Base-by-base conservation (phyloP, 2,888 invertebrate genomes). In the Aleiodes leptofemur region DNA sequence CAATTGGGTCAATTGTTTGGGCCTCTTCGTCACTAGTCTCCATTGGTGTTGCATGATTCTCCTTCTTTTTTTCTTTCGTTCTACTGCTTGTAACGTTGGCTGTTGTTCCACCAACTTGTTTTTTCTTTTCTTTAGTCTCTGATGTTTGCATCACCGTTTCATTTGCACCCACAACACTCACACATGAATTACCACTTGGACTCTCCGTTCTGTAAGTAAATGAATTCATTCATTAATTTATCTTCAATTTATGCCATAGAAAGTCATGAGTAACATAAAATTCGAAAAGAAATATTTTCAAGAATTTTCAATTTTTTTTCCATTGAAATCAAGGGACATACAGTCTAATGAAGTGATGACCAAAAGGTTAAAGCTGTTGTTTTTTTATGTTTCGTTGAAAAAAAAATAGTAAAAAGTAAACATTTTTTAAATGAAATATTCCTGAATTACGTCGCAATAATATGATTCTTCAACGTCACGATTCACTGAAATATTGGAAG, bases 11-110 rank as follows among this genome's bases (percentile, higher is more conserved):
- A 74, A 85, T 83, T 4, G 84, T 80, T 75, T 89, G 89, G 23
- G 90, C 87, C 75, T 91, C 91, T 73, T 93, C 93, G 81, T 93
- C 93, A 80, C 92, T 93, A 43, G 91, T 91, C 79, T 92, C 93
- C 88, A 92, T 90, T 1, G 89, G 86, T 11, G 83, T 82, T 53
- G 86, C 83, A 74, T 90, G 89, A 80, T 90, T 90, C 71, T 90
- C 90, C 73, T 90, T 90, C 79, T 91, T 90, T 79, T 90, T 90
- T 82, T 89, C 89, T 69, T 89, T 89, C 75, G 89, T 87, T 77
- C 86, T 84, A 53, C 83, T 81, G 31, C 79, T 77, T 31, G 82
- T 79, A 16, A 81, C 80, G 23, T 81, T 84, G 6, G 81, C 64
- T 13, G 83, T 79, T 55, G 81, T 82, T 72, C 74, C 79, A 43